phyloP scores from a whole-genome alignment of 2,797 vertebrate genomes.

The Cyprinella venusta region DNA sequence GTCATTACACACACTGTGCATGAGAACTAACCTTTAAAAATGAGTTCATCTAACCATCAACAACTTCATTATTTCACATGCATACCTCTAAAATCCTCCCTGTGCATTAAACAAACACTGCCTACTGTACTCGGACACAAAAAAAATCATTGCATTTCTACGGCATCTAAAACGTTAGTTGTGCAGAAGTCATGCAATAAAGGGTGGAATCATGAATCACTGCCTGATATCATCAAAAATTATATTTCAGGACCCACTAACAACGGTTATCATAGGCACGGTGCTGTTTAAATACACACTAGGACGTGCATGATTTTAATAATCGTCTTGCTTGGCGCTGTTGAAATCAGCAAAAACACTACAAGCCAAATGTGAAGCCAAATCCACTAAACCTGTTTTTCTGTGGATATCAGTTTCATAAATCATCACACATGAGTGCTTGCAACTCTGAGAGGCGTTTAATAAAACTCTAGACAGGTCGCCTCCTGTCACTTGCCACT shows the following conservation, averaged over 20 bases:
- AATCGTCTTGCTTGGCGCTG: background rate
- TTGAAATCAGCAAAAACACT: background rate
- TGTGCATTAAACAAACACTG: background rate
- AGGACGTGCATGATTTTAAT: constrained; percentile 3
- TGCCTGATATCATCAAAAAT: constrained; percentile 15
- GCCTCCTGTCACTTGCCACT: too few relatives aligned
- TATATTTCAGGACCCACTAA: background rate
- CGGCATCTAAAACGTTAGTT: too few relatives aligned
- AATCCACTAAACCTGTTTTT: background rate
- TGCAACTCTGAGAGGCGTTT: background rate
- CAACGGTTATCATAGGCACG: constrained; percentile 13
- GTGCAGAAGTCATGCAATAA: background rate
- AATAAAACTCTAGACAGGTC: background rate
- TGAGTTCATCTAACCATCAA: background rate
- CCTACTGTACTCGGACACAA: background rate
- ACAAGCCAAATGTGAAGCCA: background rate
- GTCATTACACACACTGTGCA: background rate
- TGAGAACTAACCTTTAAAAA: background rate
- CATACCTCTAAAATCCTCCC: background rate
- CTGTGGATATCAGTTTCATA: background rate
- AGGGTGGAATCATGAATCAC: constrained; percentile 20
- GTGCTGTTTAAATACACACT: background rate
- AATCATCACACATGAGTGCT: background rate
- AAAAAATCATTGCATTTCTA: background rate
- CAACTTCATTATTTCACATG: background rate